Conservation (phyloP, 2,888 invertebrate genomes). For the Carpatolechia fugitivella region DNA sequence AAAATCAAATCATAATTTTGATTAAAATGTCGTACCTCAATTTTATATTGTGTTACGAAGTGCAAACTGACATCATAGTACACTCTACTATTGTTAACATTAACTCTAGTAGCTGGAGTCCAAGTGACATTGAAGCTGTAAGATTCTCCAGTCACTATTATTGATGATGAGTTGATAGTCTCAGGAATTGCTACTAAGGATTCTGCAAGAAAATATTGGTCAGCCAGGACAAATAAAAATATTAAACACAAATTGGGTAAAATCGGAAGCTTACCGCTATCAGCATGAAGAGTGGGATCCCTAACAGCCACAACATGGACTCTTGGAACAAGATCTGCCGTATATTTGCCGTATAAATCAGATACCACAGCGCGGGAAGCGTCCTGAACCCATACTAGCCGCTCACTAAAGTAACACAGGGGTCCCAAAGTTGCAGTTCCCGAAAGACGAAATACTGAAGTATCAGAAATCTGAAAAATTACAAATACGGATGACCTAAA, state of each 20-base stretch:
- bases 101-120: conserved; percentile 86
- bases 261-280: conserved; percentile 69
- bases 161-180: conserved; percentile 81
- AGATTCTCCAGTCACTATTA: conserved; percentile 87
- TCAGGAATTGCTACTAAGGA: conserved; percentile 85
- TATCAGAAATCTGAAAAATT: conserved; percentile 52
- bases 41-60: conserved; percentile 76
- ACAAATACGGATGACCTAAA: not conserved
- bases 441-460: conserved; percentile 57
- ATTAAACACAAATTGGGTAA: not conserved
- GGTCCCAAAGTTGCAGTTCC: conserved; percentile 82
- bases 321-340: conserved; percentile 82
- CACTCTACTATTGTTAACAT: conserved; percentile 89
- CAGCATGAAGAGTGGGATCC: conserved; percentile 82
- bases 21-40: conserved; percentile 65
- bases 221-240: not conserved
- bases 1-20: no score
- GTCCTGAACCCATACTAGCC: conserved; percentile 90
- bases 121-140: conserved; percentile 91
- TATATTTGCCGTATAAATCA: conserved; percentile 86
- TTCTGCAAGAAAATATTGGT: conserved; percentile 39
- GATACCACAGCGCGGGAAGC: conserved; percentile 86
- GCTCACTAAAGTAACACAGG: conserved; percentile 88
- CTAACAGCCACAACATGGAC: conserved; percentile 85
- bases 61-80: conserved; percentile 89